Evolutionary conservation across 2,888 invertebrate genomes (phyloP).

Genomic region (Diachrysia chrysitis): DNA sequence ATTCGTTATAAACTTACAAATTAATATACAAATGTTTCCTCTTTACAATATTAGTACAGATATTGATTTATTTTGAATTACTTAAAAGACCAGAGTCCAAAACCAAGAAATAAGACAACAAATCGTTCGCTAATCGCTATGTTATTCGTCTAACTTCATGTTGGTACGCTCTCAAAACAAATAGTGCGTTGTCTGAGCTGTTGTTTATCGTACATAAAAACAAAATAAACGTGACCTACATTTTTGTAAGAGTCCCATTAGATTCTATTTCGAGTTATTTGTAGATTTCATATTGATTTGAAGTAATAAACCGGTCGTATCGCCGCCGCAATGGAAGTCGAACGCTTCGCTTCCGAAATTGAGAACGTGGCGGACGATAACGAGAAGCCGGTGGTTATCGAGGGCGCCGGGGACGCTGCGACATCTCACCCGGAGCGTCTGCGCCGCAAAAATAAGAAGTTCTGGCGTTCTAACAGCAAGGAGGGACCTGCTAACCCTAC

Average conservation of each 20-base stretch:
- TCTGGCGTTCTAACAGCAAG: constrained; percentile 83
- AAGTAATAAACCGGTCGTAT: constrained; percentile 50
- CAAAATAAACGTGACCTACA: constrained; percentile 59
- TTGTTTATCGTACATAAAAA: constrained; percentile 71
- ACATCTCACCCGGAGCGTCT: constrained; percentile 77
- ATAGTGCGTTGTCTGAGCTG: constrained; percentile 75
- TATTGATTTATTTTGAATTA: not conserved
- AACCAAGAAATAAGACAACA: constrained; percentile 18
- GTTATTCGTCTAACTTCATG: constrained; percentile 79
- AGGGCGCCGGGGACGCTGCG: constrained; percentile 84
- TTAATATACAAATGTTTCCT: no score
- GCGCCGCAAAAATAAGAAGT: constrained; percentile 82
- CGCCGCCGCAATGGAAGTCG: constrained; percentile 84
- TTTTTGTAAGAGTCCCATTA: constrained; percentile 53
- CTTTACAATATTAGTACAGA: no score
- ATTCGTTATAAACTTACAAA: no score
- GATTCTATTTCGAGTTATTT: constrained; percentile 51
- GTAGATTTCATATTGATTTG: constrained; percentile 32
- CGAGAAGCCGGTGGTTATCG: constrained; percentile 77
- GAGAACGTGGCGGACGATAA: constrained; percentile 86
- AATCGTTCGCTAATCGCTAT: constrained; percentile 44
- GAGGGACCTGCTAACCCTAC: constrained; percentile 71
- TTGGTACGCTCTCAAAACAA: constrained; percentile 84
- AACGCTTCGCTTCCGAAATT: constrained; percentile 80
- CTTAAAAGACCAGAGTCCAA: constrained; percentile 36